These are phyloP conservation scores for Semibalanus balanoides DNA, from an alignment of 1,140 invertebrate genomes.

Conservation along the genomic window DNA sequence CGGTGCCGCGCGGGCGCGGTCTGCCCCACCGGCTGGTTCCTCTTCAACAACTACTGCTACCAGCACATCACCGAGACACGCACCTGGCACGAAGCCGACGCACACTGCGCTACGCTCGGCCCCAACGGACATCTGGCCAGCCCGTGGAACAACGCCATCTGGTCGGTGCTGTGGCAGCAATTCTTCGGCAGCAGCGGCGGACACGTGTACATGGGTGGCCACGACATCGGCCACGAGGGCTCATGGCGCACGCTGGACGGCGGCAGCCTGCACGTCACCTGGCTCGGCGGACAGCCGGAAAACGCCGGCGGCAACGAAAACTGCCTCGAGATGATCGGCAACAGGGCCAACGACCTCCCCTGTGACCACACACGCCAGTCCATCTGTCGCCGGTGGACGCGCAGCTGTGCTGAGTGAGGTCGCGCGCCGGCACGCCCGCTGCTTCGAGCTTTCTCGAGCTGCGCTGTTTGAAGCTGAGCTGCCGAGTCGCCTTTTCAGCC, in stretches of 20 bases:
- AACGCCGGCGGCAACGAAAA: background rate
- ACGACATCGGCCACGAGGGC: background rate
- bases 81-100: background rate
- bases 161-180: background rate
- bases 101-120: background rate
- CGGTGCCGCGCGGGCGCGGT: background rate
- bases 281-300: background rate
- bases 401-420: too few species aligned
- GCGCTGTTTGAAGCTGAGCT: too few species aligned
- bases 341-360: background rate
- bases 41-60: background rate
- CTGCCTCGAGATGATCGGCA: background rate
- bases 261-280: background rate
- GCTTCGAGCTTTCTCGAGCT: too few species aligned
- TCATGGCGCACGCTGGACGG: background rate
- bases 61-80: background rate
- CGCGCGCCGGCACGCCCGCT: too few species aligned
- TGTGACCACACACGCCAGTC: background rate
- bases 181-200: background rate
- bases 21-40: background rate
- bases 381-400: background rate
- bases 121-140: background rate
- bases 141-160: background rate
- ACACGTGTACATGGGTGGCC: background rate
- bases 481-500: too few species aligned